These are phyloP conservation scores for Carlito syrichta DNA, from an alignment of 2,113 vertebrate genomes.

Conservation along the genomic window DNA sequence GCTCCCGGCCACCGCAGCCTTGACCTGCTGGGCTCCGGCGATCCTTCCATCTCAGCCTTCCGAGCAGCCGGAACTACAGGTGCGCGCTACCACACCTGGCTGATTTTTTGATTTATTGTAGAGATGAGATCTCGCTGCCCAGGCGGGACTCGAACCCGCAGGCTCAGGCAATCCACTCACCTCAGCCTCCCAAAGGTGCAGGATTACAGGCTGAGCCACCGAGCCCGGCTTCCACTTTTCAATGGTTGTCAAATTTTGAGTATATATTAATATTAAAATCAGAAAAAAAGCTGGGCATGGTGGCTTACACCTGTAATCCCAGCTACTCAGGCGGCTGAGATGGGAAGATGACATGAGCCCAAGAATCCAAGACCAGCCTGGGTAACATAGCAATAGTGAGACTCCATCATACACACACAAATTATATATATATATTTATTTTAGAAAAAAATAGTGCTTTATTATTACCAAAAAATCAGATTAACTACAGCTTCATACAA, in stretches of 20 bases:
- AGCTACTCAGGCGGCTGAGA: background rate
- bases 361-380: background rate
- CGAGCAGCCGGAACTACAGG: no score
- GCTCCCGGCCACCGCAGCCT: no score
- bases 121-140: no score
- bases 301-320: background rate
- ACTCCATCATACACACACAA: background rate
- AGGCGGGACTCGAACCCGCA: no score
- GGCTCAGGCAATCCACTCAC: no score
- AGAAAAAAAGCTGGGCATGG: background rate
- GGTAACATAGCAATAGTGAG: background rate
- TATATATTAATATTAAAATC: constrained; percentile 18
- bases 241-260: background rate
- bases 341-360: background rate
- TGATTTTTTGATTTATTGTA: no score
- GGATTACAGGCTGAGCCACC: no score
- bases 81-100: no score
- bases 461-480: constrained; percentile 23
- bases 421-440: background rate
- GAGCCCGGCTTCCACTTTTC: no score
- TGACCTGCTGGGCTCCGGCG: no score
- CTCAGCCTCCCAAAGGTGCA: no score
- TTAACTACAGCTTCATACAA: background rate
- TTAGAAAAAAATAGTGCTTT: background rate
- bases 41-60: no score